phyloP scores from a whole-genome alignment of 2,888 invertebrate genomes.

The Orchesellides sinensis region DNA sequence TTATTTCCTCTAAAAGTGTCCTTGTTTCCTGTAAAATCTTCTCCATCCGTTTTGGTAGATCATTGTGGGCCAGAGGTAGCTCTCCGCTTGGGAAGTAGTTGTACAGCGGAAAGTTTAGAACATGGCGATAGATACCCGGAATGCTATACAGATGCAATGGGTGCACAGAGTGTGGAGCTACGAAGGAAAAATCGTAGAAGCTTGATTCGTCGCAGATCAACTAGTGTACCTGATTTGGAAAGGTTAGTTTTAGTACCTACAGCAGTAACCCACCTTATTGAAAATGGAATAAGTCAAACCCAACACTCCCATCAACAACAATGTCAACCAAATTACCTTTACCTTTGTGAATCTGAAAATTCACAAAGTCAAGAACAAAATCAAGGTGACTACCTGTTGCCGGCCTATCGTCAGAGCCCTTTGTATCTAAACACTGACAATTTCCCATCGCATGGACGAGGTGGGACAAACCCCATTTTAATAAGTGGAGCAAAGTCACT shows the following conservation, averaged over 20 bases:
- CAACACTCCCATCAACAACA: slow-evolving; percentile 15
- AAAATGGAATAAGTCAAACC: slow-evolving; percentile 17
- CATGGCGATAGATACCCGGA: neutral
- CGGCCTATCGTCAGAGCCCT: neutral
- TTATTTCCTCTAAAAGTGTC: slow-evolving; percentile 81
- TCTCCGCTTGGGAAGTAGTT: slow-evolving; percentile 23
- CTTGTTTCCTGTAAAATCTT: slow-evolving; percentile 80
- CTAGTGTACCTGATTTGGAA: slow-evolving; percentile 73
- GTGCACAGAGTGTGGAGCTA: slow-evolving; percentile 50
- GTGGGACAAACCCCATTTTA: slow-evolving; percentile 29
- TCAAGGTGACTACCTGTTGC: slow-evolving; percentile 40
- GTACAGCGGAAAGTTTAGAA: neutral
- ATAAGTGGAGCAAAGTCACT: slow-evolving; percentile 63
- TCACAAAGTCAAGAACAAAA: neutral
- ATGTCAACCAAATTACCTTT: slow-evolving; percentile 34
- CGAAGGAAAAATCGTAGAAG: slow-evolving; percentile 50
- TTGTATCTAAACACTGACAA: slow-evolving; percentile 8
- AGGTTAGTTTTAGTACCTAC: slow-evolving; percentile 65
- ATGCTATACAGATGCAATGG: slow-evolving; percentile 19
- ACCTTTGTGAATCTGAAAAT: slow-evolving; percentile 33
- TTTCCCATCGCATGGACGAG: neutral
- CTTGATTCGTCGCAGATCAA: slow-evolving; percentile 72
- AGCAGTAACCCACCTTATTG: neutral
- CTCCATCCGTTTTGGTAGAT: slow-evolving; percentile 66
- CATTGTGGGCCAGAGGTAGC: slow-evolving; percentile 54